Evolutionary conservation across 2,797 vertebrate genomes (phyloP).

Genomic region (Cynopterus sphinx): DNA sequence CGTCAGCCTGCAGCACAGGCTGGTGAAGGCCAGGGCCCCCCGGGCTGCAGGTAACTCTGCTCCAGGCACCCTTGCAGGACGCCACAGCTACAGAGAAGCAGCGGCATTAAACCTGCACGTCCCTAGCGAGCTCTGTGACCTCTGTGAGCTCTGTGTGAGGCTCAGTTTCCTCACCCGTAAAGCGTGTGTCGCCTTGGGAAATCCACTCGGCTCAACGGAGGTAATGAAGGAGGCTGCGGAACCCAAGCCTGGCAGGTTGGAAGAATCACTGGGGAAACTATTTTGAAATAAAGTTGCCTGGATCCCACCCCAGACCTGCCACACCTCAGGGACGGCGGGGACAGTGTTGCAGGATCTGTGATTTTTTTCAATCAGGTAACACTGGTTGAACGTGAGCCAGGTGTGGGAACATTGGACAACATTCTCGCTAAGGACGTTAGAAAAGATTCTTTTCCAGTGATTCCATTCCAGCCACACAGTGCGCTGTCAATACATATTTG

Average conservation of each 20-base stretch:
- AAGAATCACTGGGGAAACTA: neutral
- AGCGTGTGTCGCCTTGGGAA: neutral
- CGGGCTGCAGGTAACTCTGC: neutral
- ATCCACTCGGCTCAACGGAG: neutral
- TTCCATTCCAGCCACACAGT: neutral
- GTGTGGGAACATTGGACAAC: neutral
- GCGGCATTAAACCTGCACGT: neutral
- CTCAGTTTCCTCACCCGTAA: neutral
- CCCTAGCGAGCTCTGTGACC: neutral
- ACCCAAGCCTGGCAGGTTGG: neutral
- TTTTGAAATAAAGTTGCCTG: neutral
- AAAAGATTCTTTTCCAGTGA: neutral
- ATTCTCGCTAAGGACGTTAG: neutral
- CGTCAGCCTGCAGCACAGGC: neutral
- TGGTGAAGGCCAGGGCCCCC: neutral
- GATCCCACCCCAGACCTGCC: neutral
- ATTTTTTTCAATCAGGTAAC: neutral
- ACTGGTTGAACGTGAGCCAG: neutral
- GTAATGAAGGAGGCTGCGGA: fast-evolving
- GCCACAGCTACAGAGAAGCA: neutral
- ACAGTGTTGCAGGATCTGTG: neutral
- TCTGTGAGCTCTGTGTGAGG: neutral
- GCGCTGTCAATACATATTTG: neutral
- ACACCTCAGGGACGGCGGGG: neutral
- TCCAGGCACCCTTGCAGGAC: neutral